Evolutionary conservation across 2,888 invertebrate species (phyloP).

Genomic region (Drosophila cracens): DNA sequence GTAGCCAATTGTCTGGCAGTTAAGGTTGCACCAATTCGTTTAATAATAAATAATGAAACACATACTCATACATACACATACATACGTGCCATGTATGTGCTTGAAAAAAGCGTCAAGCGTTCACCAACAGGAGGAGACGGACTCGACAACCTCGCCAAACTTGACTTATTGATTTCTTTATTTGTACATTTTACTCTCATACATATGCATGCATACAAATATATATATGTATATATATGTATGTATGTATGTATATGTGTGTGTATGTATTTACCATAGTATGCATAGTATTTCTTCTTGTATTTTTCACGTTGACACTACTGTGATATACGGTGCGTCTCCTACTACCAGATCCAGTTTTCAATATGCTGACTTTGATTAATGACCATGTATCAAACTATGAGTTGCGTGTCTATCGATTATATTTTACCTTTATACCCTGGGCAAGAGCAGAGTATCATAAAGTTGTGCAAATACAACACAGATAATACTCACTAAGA

Average conservation of each 20-base stretch:
- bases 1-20: constrained; percentile 83
- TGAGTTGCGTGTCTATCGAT: constrained; percentile 29
- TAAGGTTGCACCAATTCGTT: constrained; percentile 82
- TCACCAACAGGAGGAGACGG: not conserved
- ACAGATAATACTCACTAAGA: not conserved
- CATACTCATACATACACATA: constrained; percentile 1
- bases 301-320: constrained; percentile 10
- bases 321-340: not conserved
- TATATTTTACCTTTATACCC: constrained; percentile 7
- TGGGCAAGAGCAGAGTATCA: not conserved
- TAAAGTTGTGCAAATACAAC: constrained; percentile 1
- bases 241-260: too few relatives aligned
- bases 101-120: not conserved
- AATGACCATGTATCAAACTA: constrained; percentile 39
- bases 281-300: constrained; percentile 2
- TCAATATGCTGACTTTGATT: constrained; percentile 37
- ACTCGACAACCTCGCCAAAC: constrained; percentile 34
- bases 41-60: constrained; percentile 79
- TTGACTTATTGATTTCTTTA: constrained; percentile 74
- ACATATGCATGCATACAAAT: not conserved
- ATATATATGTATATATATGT: not conserved
- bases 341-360: constrained; percentile 23
- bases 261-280: not conserved
- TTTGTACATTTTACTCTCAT: constrained; percentile 19
- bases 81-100: not conserved